Evolutionary conservation across 1,140 invertebrate genomes (phyloP), one percentile per base, ranked within the genome.

Genomic region (Gyrodactylus bullatarudis): DNA sequence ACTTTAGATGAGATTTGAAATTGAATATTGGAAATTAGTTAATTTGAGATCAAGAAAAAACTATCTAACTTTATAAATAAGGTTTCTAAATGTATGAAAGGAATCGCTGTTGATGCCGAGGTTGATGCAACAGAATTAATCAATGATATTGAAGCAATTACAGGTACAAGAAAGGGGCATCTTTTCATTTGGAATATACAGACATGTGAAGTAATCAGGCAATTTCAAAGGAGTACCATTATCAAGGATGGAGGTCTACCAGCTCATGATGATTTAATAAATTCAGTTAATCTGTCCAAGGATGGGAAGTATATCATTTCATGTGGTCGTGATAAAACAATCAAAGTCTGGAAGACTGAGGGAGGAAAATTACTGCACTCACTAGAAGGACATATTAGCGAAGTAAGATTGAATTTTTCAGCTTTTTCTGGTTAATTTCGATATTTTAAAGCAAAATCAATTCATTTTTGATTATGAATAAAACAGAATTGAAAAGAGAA

Each of bases 161-260:
- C 80, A 24, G 80, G 80, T 23, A 76, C 75, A 21, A 73, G 78
- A 26, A 79, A 79, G 74, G 80, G 80, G 34, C 79, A 81, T 27
- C 76, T 81, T 0, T 76, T 78, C n/a, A 77, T 81, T 26, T 81
- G 80, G 80, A 80, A 77, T 72, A 71, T 81, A 34, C 75, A 77
- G n/a, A 79, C 78, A 23, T 79, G 79, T 24, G 78, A 80, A 73
- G 76, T 78, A 0, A 77, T 75, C 20, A 68, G 75, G 26, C 75
- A 75, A 34, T 20, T 72, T 21, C 68, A 21, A 16, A 69, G 2
- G 20, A 21, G 20, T 21, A 21, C 68, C 20, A 69, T 23, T 69
- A 20, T 69, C 21, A 21, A 69, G 21, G 68, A 23, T 21, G 24
- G 1, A 1, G 24, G 8, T 8, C 21, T 26, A 21, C 26, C 73